Percentiles rank a stretch among this genome's conserved stretches.
Evolutionary conservation across 2,888 invertebrate species (phyloP).

Genomic region (Encarsia formosa): DNA sequence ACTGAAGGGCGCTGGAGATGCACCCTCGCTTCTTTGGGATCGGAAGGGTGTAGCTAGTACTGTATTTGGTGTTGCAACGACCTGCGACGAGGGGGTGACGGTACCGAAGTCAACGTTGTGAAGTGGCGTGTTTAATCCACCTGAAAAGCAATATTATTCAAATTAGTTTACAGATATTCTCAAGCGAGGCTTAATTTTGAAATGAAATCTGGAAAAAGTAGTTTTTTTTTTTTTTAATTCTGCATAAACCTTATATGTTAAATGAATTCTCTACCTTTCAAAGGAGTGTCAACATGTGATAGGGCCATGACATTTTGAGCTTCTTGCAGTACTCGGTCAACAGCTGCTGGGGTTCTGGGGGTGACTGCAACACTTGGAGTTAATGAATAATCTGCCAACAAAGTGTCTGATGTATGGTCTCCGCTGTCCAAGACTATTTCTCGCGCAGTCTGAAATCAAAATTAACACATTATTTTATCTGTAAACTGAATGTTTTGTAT

Average conservation of each 20-base stretch:
- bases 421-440: constrained; percentile 80
- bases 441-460: constrained; percentile 62
- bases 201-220: too few relatives aligned
- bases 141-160: constrained; percentile 37
- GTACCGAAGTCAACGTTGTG: constrained; percentile 86
- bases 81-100: constrained; percentile 68
- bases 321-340: constrained; percentile 84
- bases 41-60: constrained; percentile 84
- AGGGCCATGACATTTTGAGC: constrained; percentile 98
- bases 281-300: constrained; percentile 94
- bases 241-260: too few relatives aligned
- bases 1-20: constrained; percentile 47
- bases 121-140: constrained; percentile 91
- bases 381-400: constrained; percentile 84
- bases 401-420: constrained; percentile 73
- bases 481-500: neutral
- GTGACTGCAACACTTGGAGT: constrained; percentile 65
- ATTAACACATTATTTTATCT: neutral
- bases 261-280: too few relatives aligned
- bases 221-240: too few relatives aligned
- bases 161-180: neutral
- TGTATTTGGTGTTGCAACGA: constrained; percentile 83
- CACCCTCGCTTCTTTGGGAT: constrained; percentile 64
- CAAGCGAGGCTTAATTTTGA: neutral
- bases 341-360: constrained; percentile 83